phyloP scores from a whole-genome alignment of 2,888 invertebrate species.

The Flexamia atlantica region DNA sequence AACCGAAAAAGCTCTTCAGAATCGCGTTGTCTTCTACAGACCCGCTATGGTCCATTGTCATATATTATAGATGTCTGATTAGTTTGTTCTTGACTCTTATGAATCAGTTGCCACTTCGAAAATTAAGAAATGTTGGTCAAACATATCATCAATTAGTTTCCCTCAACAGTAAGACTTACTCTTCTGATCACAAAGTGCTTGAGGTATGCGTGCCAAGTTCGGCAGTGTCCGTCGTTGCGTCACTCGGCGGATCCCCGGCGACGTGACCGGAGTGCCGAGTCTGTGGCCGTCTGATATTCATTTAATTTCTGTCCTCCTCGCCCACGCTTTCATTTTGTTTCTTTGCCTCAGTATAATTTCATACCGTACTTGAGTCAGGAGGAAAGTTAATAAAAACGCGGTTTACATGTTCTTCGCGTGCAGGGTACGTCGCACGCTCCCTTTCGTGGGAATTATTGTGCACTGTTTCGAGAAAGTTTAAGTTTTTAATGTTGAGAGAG shows the following conservation, averaged over 20 bases:
- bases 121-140: too few relatives aligned
- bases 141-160: too few relatives aligned
- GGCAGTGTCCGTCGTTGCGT: not conserved
- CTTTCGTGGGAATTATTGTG: not conserved
- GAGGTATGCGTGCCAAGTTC: constrained; percentile 32
- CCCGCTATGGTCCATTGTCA: too few relatives aligned
- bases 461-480: not conserved
- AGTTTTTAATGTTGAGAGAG: too few relatives aligned
- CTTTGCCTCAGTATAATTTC: constrained; percentile 13
- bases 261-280: constrained; percentile 2
- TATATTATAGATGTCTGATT: too few relatives aligned
- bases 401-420: not conserved
- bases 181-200: too few relatives aligned
- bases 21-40: too few relatives aligned
- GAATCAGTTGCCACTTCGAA: too few relatives aligned
- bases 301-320: constrained; percentile 20
- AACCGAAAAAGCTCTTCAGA: too few relatives aligned
- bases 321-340: constrained; percentile 15
- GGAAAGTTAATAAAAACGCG: constrained; percentile 5
- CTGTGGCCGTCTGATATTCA: not conserved
- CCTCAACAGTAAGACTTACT: too few relatives aligned
- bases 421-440: not conserved
- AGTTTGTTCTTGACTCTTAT: too few relatives aligned
- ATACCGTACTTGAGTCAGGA: not conserved
- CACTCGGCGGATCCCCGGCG: not conserved